Base-by-base conservation (phyloP, 2,113 vertebrate genomes). In the Rhea americana region DNA sequence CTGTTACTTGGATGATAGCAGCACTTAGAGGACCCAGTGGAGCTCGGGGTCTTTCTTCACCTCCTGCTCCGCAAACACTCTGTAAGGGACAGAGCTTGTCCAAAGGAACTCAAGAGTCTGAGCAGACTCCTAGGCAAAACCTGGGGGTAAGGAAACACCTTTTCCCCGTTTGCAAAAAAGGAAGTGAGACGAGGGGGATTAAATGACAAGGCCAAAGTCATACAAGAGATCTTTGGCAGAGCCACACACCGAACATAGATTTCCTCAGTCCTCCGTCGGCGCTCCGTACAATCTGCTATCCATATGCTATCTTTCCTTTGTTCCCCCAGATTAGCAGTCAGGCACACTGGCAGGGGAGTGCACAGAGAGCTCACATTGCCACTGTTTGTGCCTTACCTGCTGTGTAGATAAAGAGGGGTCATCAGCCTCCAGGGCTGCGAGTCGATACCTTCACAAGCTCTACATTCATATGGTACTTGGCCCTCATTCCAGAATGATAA, bases 251-350 rank as follows among this genome's bases (percentile, higher is more conserved):
- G 93, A 96, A 92, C 93, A 95, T 94, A 93, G 95, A 96, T 96
- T 96, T 96, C 91, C 91, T 89, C 91, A 93, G 93, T 96, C 94
- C 94, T 93, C 82, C 87, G 53, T 88, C 91, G 92, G 94, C 45
- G 3, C 93, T 95, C 86, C 30, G 91, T 94, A 92, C 95, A 96
- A 96, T 96, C 94, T 94, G 95, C 94, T 94, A 95, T 96, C 95
- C 93, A 96, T 95, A 96, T 96, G 95, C 91, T 94, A 95, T 94
- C 93, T 93, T 93, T 95, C 95, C 93, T 96, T 95, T 96, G 94
- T 96, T 95, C 93, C 85, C 39, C 80, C 91, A 93, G 76, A 91
- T 89, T 82, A 78, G 92, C 93, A 95, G 90, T 48, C 93, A 93
- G 90, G 94, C 94, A 78, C 91, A 88, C 83, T 96, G 95, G 95